Percentiles rank a stretch among this genome's conserved stretches.
Evolutionary conservation across 2,797 vertebrate genomes (phyloP).

Genomic region (Muscicapa striata): DNA sequence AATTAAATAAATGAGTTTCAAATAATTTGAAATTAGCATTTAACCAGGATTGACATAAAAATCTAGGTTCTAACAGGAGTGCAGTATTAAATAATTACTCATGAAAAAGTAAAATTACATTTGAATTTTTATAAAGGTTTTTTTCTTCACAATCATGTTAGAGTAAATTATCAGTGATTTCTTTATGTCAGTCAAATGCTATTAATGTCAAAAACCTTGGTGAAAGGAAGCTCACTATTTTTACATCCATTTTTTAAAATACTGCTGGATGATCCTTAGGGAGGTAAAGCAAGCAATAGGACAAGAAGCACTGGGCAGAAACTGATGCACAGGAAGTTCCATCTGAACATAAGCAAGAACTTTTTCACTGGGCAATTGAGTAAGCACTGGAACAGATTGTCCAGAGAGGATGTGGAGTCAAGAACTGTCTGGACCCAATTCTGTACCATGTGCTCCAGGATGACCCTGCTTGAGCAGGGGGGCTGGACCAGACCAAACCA

Average conservation of each 20-base stretch:
- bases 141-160: neutral
- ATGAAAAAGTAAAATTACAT: neutral
- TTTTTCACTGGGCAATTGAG: neutral
- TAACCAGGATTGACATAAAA: neutral
- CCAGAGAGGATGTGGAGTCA: neutral
- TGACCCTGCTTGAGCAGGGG: neutral
- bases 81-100: neutral
- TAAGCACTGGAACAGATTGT: accelerated
- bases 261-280: neutral
- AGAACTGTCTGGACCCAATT: neutral
- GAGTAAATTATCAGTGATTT: neutral
- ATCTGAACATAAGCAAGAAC: neutral
- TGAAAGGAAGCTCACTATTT: neutral
- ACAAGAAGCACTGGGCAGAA: neutral
- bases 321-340: neutral
- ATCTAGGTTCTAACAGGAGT: neutral
- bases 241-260: neutral
- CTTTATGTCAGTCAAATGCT: neutral
- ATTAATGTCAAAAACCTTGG: neutral
- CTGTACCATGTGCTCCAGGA: neutral
- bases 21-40: neutral
- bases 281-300: neutral
- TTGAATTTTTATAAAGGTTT: neutral
- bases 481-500: neutral
- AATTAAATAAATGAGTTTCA: neutral